Evolutionary conservation across 2,888 invertebrate genomes (phyloP).

Genomic region (Balanococcus diminutus): DNA sequence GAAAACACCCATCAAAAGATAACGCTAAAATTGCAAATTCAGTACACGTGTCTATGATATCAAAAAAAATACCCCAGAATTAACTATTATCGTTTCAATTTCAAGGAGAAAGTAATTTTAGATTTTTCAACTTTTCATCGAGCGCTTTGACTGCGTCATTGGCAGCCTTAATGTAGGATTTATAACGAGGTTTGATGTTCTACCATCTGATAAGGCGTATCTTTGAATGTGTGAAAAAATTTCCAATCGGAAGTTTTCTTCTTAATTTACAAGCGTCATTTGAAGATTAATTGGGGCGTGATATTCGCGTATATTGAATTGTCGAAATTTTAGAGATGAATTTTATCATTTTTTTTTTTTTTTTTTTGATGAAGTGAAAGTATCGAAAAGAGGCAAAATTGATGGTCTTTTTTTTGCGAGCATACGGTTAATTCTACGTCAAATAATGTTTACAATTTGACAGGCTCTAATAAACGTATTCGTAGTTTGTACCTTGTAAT

Average conservation of each 20-base stretch:
- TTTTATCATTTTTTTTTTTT: background rate
- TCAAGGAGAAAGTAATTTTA: constrained; percentile 27
- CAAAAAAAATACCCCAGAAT: background rate
- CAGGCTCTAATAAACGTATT: constrained; percentile 16
- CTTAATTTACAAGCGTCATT: constrained; percentile 5
- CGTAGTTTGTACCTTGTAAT: constrained; percentile 4
- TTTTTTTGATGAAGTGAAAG: background rate
- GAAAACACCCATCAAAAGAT: background rate
- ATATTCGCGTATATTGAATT: background rate
- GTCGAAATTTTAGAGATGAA: background rate
- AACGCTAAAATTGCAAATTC: background rate
- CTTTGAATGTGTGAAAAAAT: background rate
- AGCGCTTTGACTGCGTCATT: background rate
- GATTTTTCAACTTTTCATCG: constrained; percentile 28
- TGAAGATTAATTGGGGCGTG: constrained; percentile 13
- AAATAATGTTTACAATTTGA: constrained; percentile 13
- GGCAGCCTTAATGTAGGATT: background rate
- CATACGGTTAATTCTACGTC: background rate
- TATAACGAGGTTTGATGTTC: background rate
- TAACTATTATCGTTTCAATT: no score
- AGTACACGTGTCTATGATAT: background rate
- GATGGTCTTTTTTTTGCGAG: background rate
- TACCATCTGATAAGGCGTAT: constrained; percentile 6
- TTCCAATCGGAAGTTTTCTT: background rate
- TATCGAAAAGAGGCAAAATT: background rate